Evolutionary conservation across 2,797 vertebrate species (phyloP).

Genomic region (Tangara arthus): DNA sequence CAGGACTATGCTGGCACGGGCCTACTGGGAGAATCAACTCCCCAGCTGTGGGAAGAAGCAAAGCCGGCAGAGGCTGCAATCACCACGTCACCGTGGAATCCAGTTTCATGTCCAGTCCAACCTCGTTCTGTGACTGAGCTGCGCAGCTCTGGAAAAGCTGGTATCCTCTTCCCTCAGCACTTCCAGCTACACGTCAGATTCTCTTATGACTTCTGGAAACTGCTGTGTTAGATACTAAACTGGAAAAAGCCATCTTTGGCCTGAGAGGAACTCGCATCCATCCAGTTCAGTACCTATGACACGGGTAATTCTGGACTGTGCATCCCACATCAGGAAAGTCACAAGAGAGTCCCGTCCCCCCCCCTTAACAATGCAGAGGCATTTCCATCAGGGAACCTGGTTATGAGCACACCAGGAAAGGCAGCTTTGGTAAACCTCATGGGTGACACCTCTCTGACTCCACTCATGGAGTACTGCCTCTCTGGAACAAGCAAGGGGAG

Average conservation of each 20-base stretch:
- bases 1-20: background rate
- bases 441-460: background rate
- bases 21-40: conserved; percentile 24
- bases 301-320: background rate
- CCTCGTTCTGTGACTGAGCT: conserved; percentile 26
- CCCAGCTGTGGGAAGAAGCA: conserved; percentile 54
- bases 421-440: background rate
- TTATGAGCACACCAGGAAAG: background rate
- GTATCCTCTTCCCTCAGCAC: conserved; percentile 33
- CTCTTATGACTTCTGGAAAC: background rate
- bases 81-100: conserved; percentile 64
- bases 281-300: background rate
- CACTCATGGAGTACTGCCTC: background rate
- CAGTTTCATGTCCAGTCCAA: conserved; percentile 55
- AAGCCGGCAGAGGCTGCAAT: conserved; percentile 14
- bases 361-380: background rate
- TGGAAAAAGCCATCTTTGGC: background rate
- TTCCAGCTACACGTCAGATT: background rate
- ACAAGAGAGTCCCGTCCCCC: background rate
- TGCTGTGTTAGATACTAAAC: background rate
- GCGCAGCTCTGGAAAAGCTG: conserved; percentile 56
- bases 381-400: background rate
- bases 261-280: background rate
- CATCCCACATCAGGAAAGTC: background rate
- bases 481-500: background rate